Conservation (phyloP, 2,888 invertebrate species). For the Drosophila atripex region DNA sequence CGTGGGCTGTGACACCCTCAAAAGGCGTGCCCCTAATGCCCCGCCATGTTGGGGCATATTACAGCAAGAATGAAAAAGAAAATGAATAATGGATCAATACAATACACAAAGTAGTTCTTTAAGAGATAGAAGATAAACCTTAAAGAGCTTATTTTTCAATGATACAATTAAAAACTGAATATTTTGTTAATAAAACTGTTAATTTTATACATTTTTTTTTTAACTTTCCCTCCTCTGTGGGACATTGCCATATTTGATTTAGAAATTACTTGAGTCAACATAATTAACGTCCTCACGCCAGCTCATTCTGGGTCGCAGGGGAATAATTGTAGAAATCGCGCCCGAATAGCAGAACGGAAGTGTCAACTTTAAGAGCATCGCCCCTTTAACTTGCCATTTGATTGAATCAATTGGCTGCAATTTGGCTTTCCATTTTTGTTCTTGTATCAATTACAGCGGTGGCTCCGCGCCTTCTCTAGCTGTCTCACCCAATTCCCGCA, state of each 20-base stretch:
- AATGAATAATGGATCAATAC: neutral
- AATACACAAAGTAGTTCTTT: neutral
- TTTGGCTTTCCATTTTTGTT: slow-evolving; percentile 46
- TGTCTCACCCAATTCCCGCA: slow-evolving; percentile 62
- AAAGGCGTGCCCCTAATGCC: slow-evolving; percentile 9
- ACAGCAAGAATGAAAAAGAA: slow-evolving; percentile 40
- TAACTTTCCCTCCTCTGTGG: too few relatives aligned
- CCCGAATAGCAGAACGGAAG: slow-evolving; percentile 25
- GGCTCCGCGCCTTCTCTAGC: slow-evolving; percentile 19
- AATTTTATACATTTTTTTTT: neutral
- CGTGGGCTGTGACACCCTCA: slow-evolving; percentile 55
- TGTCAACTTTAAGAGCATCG: slow-evolving; percentile 54
- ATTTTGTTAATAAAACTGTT: too few relatives aligned
- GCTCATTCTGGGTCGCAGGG: neutral
- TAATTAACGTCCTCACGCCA: slow-evolving; percentile 64
- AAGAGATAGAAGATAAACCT: too few relatives aligned
- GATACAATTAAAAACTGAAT: too few relatives aligned
- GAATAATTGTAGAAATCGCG: too few relatives aligned
- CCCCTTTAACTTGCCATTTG: slow-evolving; percentile 44
- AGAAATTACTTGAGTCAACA: slow-evolving; percentile 46
- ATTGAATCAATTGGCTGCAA: slow-evolving; percentile 75
- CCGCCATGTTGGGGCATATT: slow-evolving; percentile 45
- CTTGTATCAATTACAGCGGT: slow-evolving; percentile 56
- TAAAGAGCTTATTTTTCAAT: too few relatives aligned
- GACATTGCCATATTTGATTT: slow-evolving; percentile 65